Base-by-base conservation (phyloP, 2,113 vertebrate species). In the Hippoglossus stenolepis region DNA sequence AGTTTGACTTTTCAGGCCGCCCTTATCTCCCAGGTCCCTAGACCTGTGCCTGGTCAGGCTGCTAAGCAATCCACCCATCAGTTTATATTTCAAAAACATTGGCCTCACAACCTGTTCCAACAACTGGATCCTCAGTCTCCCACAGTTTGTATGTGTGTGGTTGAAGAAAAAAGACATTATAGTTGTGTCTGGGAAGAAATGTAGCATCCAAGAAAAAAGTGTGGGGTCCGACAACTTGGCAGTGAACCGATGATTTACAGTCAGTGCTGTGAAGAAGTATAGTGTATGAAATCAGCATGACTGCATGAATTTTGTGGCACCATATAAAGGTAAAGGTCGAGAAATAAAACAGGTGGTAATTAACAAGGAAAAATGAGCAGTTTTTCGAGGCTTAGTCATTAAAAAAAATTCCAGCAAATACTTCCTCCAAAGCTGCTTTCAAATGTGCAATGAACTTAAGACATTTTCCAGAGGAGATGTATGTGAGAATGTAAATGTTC, bases 401-500 rank as follows among this genome's bases (percentile, higher is more conserved):
- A 51, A 80, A 58, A 80, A 59, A 53, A 58, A 73, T 58, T 43
- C 58, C 45, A 53, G 64, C 59, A 53, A 45, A 68, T 51, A 58
- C 11, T 40, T 73, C 38, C 13, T 58, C 13, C 9, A 43, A 43
- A 43, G 40, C 11, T 43, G 40, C 40, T 43, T 43, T 43, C 2
- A 43, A 43, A 43, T 43, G 40, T 13, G 10, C 40, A 43, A 11
- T 43, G 40, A 13, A 43, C 40, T 13, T 43, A 0, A 43, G 40
- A 43, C 40, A 43, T 43, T 43, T 43, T 43, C 35, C 35, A 10
- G 35, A 38, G 35, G 9, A 38, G 2, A 1, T 38, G 35, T 38
- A 9, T 10, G 35, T 10, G 35, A 38, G 35, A 38, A 38, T 9
- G 35, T 10, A 38, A 38, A 38, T 9, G 35, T 38, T 10, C 35